phyloP scores from a whole-genome alignment of 2,113 vertebrate genomes.

The Tachuris rubrigastra region DNA sequence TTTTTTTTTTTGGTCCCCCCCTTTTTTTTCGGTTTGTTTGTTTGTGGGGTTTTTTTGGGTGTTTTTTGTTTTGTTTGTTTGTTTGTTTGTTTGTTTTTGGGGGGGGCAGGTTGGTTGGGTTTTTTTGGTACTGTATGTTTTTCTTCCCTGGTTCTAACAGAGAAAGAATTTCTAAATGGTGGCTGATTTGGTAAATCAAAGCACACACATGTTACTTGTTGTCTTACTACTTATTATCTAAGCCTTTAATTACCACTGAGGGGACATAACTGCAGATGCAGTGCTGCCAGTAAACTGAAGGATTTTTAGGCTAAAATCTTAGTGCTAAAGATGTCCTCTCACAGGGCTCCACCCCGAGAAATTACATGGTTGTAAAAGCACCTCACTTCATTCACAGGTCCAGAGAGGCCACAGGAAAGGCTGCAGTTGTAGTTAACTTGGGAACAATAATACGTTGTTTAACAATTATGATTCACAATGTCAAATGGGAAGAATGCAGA shows the following conservation, averaged over 20 bases:
- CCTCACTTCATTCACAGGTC: not conserved
- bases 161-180: not conserved
- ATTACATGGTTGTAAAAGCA: not conserved
- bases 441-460: not conserved
- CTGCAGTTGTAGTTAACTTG: not conserved
- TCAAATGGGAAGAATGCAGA: not conserved
- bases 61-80: too few species aligned
- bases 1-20: not conserved
- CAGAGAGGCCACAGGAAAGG: not conserved
- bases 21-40: too few species aligned
- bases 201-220: not conserved
- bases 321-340: not conserved
- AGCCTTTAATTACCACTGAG: not conserved
- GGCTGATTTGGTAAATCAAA: not conserved
- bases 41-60: too few species aligned
- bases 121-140: not conserved
- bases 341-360: not conserved
- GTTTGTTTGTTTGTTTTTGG: too few species aligned
- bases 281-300: not conserved
- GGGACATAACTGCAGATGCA: not conserved
- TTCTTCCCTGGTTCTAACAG: not conserved
- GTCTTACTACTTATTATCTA: not conserved
- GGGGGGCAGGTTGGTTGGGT: too few species aligned
- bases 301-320: slow-evolving; percentile 11
- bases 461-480: not conserved